Base-by-base conservation (phyloP, 2,888 invertebrate genomes). In the Gymnoscelis rufifasciata region DNA sequence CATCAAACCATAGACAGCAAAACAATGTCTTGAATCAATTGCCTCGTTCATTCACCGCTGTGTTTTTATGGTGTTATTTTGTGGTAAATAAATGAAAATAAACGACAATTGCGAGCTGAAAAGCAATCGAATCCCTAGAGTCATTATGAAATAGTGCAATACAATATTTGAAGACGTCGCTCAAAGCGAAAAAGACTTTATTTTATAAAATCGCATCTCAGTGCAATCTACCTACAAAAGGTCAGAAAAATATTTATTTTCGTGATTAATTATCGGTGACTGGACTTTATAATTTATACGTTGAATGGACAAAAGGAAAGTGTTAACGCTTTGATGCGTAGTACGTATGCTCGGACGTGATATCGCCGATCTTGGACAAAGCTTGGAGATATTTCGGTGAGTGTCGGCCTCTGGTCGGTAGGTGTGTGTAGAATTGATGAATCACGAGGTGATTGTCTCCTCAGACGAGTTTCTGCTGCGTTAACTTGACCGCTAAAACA, bases 1-100 rank as follows among this genome's bases (percentile, higher is more conserved):
- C 68, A 57, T 62, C 59, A 0, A 19, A 51, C 66, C 74, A 79
- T 70, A 76, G 71, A 78, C 73, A 75, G 71, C 75, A 33, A 13
- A 33, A 33, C 31, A 33, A 33, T 14, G 13, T 81, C 78, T 79
- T 76, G 77, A 78, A 76, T 83, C 81, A 83, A 71, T 79, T 78
- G 84, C 84, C 19, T 86, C 84, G 84, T 87, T 88, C 87, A 87
- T 84, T 86, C 87, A 88, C 87, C 86, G 84, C 86, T 80, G 83
- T 84, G 83, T 86, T 86, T 86, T 86, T 81, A 83, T 76, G 82
- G 86, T 86, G 84, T 80, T 80, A 74, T 81, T 82, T 77, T 77
- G 80, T 75, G 77, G 75, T 78, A 80, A 74, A 81, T 79, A 83
- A 81, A 81, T 82, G 83, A 84, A 80, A 78, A 78, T 71, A 76